Percentiles rank a stretch among this genome's conserved stretches.
Evolutionary conservation across 2,888 invertebrate genomes (phyloP).

Genomic region (Trissolcus brochymenae): DNA sequence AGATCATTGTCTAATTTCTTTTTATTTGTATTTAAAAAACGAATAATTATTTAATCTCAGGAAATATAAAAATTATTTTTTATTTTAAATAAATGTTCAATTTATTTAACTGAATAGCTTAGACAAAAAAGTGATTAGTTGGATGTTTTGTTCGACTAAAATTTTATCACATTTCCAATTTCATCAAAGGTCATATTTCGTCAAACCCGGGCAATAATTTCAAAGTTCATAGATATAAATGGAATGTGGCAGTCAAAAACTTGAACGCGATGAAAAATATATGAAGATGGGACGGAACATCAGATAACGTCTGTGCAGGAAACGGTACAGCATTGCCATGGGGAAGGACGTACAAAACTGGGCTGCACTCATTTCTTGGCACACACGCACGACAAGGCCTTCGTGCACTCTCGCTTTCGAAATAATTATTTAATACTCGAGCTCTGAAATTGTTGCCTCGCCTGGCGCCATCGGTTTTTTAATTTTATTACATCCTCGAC

Average conservation of each 20-base stretch:
- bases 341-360: conserved; percentile 75
- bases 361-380: conserved; percentile 47
- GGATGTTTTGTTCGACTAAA: no score
- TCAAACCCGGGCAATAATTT: no score
- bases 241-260: conserved; percentile 9
- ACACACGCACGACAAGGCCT: conserved; percentile 39
- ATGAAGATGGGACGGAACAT: neutral
- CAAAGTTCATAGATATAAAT: conserved; percentile 7
- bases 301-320: conserved; percentile 61
- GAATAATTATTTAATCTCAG: no score
- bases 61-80: no score
- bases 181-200: no score
- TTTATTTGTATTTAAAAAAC: no score
- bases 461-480: conserved; percentile 42
- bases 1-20: no score
- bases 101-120: no score
- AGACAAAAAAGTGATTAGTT: no score
- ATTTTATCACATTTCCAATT: no score
- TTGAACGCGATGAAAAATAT: conserved; percentile 10
- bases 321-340: conserved; percentile 73
- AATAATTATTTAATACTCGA: conserved; percentile 74
- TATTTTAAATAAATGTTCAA: no score
- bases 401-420: conserved; percentile 72
- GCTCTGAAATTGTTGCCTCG: conserved; percentile 63
- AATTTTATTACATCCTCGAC: conserved; percentile 21